Evolutionary conservation across 2,888 invertebrate genomes (phyloP), one percentile per base, ranked within the genome.

Genomic region (Polymixis lichenea): DNA sequence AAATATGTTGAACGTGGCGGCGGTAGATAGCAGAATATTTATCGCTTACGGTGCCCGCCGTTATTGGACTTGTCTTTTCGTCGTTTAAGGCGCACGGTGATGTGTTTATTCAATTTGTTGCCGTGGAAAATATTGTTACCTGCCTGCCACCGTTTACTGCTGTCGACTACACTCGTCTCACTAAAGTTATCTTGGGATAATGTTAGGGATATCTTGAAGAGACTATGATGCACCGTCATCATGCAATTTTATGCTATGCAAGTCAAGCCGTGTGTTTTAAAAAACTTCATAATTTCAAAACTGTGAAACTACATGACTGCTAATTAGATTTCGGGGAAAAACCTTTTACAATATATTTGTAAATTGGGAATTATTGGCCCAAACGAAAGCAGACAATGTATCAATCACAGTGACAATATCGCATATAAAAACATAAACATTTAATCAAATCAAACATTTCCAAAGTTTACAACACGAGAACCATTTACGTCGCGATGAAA

Each of bases 61-160:
- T 93, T 95, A 95, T 96, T 95, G 95, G 94, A 93, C 92, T 94
- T 95, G 95, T 95, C 95, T 96, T 95, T 94, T 94, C 93, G 92
- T 91, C 95, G 95, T 95, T 95, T 95, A 95, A 95, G 94, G 93
- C 91, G 91, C 90, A 92, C 92, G 92, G 90, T 95, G 95, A 96
- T 95, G 95, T 95, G 95, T 95, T 95, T 95, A 96, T 96, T 96
- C 95, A 95, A 96, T 96, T 96, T 96, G 94, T 91, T 93, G 91
- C 89, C 92, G 91, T 89, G 90, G 91, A 92, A 94, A 95, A 95
- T 95, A 93, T 93, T 93, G 95, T 96, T 95, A 95, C 94, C 92
- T 94, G 91, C 91, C 91, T 90, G 89, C 87, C 77, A 72, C 73
- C 91, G 90, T 92, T 94, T 92, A 92, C 92, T 92, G 91, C 87